Evolutionary conservation across 2,797 vertebrate species (phyloP), one percentile per base, ranked within the genome.

Genomic region (Rhinella marina): DNA sequence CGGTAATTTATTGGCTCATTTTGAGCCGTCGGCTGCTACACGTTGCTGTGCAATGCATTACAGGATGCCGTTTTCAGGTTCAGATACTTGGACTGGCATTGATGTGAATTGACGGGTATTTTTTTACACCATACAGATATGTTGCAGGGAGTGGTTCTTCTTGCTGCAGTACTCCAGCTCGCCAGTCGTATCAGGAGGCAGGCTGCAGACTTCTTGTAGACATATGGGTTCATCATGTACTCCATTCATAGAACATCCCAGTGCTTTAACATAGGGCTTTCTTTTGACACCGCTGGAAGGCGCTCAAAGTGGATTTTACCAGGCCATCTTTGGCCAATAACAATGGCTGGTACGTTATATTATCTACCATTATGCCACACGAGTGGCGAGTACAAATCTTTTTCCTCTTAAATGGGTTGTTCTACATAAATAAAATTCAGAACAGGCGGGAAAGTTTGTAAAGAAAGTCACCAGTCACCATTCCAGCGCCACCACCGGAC

Each of bases 1-100:
- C 84, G 87, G 87, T 87, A 91, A 57, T 91, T 93, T 92, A 92
- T 91, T 92, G 88, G 73, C 54, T 86, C 82, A 70, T 85, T 84
- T 78, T 79, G 61, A 48, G 59, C 78, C 70, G 23, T 41, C 27
- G 82, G 52, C 61, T 52, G 79, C 62, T 84, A 70, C 21, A 50
- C 54, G 70, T 89, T 89, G 81, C 88, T 80, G 75, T 89, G 81
- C 85, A 84, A 82, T 89, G 66, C 8, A 66, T 68, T 76, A 25
- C 59, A 68, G 59, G n/a, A 50, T 61, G n/a, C 57, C 14, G 52
- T 23, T 17, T 41, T 41, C 70, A 73, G 70, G 70, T 41, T 41
- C 17, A 73, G 21, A 41, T 73, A 41, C 32, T 29, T 70, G 21
- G 41, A 50, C 41, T 48, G 14, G 64, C 29, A 21, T 72, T 72